phyloP scores from a whole-genome alignment of 2,888 invertebrate genomes.

The Plagodis pulveraria region DNA sequence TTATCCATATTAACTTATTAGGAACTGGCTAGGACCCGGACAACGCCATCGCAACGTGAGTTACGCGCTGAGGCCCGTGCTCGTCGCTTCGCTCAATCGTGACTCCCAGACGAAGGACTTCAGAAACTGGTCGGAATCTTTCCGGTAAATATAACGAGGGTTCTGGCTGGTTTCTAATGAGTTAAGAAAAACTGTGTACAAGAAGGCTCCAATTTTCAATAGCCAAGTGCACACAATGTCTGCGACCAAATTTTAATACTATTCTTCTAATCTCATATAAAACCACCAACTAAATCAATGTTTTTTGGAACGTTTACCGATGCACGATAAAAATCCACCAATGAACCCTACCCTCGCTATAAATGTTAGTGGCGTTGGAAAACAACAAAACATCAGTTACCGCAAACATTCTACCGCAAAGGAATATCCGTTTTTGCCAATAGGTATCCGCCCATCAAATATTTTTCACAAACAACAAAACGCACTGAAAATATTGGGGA shows the following conservation, averaged over 20 bases:
- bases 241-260: background rate
- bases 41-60: no score
- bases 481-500: conserved; percentile 44
- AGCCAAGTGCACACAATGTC: background rate
- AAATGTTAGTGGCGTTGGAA: conserved; percentile 2
- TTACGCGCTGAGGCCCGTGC: no score
- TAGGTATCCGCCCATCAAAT: conserved; percentile 34
- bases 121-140: no score
- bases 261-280: background rate
- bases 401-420: conserved; percentile 16
- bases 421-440: conserved; percentile 20
- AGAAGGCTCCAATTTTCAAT: background rate
- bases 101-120: no score
- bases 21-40: no score
- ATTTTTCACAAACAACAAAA: conserved; percentile 41
- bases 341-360: conserved; percentile 6
- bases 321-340: conserved; percentile 20
- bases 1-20: no score
- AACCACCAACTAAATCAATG: conserved; percentile 10
- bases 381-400: conserved; percentile 22
- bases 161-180: no score
- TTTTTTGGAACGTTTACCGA: conserved; percentile 9
- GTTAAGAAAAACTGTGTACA: no score
- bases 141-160: no score
- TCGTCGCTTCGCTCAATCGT: no score